Base-by-base conservation (phyloP, 2,888 invertebrate genomes). In the Copidosoma aretas region DNA sequence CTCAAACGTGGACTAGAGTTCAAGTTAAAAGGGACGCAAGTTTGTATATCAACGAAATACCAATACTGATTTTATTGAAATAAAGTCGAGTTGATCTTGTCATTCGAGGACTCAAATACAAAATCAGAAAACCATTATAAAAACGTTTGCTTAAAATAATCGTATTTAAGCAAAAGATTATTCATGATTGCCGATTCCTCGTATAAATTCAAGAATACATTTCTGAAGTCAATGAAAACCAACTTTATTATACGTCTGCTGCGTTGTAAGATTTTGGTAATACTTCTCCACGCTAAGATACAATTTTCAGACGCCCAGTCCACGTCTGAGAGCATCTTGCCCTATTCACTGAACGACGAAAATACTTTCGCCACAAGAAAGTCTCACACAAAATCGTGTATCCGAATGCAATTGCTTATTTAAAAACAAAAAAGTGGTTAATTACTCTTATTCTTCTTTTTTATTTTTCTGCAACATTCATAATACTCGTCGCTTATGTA, bases 401-500 rank as follows among this genome's bases (percentile, higher is more conserved):
- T n/a, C n/a, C n/a, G n/a, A 56, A 46, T 58, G 60, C 61, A 54
- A 65, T 56, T 10, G 32, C 63, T 61, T 46, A 53, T 61, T 10
- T 32, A 39, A 25, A 15, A 24, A 60, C 49, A 61, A 59, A 59
- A 24, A 32, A 58, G 43, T 41, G 1, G 59, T 41, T 57, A 15
- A n/a, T 51, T 15, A 12, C 12, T 17, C 17, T 10, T 41, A 41
- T 41, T 41, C 17, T 46, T 14, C 49, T 19, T 51, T 3, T 22
- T 58, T 43, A 12, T 57, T 43, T 64, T 66, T 56, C 64, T 61
- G 68, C 66, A 70, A 68, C 66, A 70, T 70, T 68, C 46, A 70
- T 63, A 70, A 72, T 70, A 72, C 65, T 68, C 71, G 76, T 75
- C 74, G 71, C 32, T 32, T 32, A 32, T 32, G 3, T 5, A 32